These are phyloP conservation scores for Alligator mississippiensis DNA, from an alignment of 2,113 vertebrate species.

Conservation along the genomic window DNA sequence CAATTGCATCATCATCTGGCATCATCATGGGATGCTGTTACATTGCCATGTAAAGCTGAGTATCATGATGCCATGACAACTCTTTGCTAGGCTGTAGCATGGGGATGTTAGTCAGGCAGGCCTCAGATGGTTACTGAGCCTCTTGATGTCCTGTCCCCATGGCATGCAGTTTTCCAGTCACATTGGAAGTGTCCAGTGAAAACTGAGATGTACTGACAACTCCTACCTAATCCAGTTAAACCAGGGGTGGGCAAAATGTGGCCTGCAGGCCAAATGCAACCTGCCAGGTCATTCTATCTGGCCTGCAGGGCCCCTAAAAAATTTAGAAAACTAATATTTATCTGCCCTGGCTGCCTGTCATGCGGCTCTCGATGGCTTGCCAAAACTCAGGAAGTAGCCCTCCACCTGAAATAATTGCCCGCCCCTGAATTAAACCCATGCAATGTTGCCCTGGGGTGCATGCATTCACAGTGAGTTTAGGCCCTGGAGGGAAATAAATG, in stretches of 20 bases:
- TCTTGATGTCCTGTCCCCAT: background rate
- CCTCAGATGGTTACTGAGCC: background rate
- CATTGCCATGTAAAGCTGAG: background rate
- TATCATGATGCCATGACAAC: background rate
- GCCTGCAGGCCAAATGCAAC: too few species aligned
- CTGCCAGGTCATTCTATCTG: too few species aligned
- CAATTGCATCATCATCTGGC: background rate
- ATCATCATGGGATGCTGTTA: background rate
- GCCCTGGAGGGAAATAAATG: background rate
- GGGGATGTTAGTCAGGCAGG: background rate
- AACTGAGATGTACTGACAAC: background rate
- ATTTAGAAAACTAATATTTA: too few species aligned
- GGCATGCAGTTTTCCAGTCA: background rate
- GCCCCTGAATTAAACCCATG: background rate
- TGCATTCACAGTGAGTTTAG: background rate
- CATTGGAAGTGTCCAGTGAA: background rate
- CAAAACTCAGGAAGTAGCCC: too few species aligned
- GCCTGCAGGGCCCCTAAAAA: too few species aligned
- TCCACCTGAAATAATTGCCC: too few species aligned
- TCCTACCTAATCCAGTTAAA: background rate
- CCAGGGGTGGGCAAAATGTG: background rate
- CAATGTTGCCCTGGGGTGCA: background rate
- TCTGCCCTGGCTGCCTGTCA: too few species aligned
- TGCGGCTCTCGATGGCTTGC: too few species aligned
- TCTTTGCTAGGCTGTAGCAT: background rate